Conservation (phyloP, 2,113 vertebrate species). For the Cairina moschata region DNA sequence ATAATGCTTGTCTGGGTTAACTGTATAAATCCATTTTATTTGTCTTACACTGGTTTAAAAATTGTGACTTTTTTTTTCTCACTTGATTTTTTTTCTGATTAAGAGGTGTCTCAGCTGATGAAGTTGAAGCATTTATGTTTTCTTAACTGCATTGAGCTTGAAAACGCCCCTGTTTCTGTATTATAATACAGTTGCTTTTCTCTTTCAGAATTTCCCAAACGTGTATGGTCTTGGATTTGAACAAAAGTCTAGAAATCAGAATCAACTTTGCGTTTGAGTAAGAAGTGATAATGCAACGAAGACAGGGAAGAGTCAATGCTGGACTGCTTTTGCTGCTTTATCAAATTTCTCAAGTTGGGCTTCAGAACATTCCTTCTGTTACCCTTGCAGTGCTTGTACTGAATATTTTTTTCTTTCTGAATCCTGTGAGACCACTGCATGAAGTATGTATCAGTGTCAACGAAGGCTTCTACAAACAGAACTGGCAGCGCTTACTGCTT, state of each 20-base stretch:
- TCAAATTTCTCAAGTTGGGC: slow-evolving; percentile 86
- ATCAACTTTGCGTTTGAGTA: not conserved
- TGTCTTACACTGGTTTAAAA: not conserved
- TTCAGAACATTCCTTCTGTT: slow-evolving; percentile 89
- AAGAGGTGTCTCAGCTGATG: not conserved
- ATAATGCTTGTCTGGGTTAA: not conserved
- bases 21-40: not conserved
- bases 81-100: not conserved
- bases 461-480: slow-evolving; percentile 75
- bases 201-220: slow-evolving; percentile 63
- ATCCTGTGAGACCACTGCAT: slow-evolving; percentile 78
- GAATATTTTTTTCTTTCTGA: slow-evolving; percentile 89
- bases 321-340: slow-evolving; percentile 87
- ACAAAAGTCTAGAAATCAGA: not conserved
- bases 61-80: not conserved
- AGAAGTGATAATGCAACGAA: slow-evolving; percentile 68
- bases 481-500: slow-evolving; percentile 90
- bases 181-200: not conserved
- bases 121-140: not conserved
- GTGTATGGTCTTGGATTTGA: not conserved
- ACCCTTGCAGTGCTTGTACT: slow-evolving; percentile 86
- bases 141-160: not conserved
- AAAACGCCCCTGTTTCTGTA: not conserved
- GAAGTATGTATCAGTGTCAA: slow-evolving; percentile 87
- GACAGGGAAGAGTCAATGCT: slow-evolving; percentile 76